A percentile compares a stretch with the other conserved stretches of the same genome.
These are phyloP conservation scores for Sternarchorhynchus goeldii DNA, from an alignment of 2,797 vertebrate species.

Conservation along the genomic window DNA sequence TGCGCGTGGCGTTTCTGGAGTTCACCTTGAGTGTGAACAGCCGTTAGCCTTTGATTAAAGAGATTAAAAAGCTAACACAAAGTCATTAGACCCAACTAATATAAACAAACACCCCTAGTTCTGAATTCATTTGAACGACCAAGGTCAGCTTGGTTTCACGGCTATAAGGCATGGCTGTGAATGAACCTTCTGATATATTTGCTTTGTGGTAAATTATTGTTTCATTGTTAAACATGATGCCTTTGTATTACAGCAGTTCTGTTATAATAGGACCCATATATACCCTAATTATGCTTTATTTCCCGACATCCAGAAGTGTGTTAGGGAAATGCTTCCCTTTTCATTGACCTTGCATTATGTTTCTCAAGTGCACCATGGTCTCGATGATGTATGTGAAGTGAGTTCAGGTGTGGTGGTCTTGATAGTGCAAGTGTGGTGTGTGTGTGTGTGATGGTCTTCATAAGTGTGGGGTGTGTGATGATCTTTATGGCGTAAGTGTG, in stretches of 20 bases:
- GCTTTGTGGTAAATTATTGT: background rate
- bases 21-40: conserved; percentile 5
- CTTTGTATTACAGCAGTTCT: background rate
- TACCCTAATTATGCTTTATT: background rate
- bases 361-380: background rate
- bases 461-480: too few relatives aligned
- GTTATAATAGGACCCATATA: background rate
- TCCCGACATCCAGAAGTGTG: background rate
- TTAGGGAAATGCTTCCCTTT: background rate
- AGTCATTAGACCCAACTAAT: background rate
- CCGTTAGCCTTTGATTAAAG: conserved; percentile 19
- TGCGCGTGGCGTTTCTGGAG: background rate
- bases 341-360: background rate
- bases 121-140: background rate
- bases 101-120: conserved; percentile 3
- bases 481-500: too few relatives aligned
- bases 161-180: background rate
- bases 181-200: background rate
- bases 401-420: too few relatives aligned
- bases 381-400: too few relatives aligned
- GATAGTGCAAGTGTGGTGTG: too few relatives aligned
- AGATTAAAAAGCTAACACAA: background rate
- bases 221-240: background rate
- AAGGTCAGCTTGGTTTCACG: too few relatives aligned
- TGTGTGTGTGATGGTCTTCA: too few relatives aligned